These are phyloP conservation scores for Xenopus laevis DNA, from an alignment of 2,113 vertebrate genomes.

Conservation along the genomic window DNA sequence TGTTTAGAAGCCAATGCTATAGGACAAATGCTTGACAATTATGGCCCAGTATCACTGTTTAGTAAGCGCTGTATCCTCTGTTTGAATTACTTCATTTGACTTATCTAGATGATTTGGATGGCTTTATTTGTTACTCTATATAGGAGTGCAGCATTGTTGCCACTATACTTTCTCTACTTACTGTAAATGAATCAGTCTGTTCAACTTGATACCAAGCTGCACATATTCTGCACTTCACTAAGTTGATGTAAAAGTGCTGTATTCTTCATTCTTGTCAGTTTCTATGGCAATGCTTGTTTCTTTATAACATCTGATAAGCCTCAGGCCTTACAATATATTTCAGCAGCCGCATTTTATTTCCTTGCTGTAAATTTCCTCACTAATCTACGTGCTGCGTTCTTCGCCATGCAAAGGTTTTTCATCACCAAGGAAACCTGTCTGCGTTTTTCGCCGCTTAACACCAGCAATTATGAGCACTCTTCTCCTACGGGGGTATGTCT, in stretches of 20 bases:
- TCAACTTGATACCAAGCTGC: background rate
- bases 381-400: slow-evolving; percentile 47
- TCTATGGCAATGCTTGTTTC: slow-evolving; percentile 32
- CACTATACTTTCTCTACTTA: no score
- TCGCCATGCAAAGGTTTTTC: slow-evolving; percentile 43
- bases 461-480: background rate
- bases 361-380: slow-evolving; percentile 46
- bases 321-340: slow-evolving; percentile 44
- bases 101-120: no score
- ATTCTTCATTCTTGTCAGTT: slow-evolving; percentile 41
- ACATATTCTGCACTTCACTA: slow-evolving; percentile 13
- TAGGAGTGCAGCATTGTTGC: no score
- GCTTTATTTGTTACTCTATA: no score
- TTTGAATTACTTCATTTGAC: no score
- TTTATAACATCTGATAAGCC: slow-evolving; percentile 38
- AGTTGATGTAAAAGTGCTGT: slow-evolving; percentile 32
- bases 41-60: no score
- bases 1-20: no score
- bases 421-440: slow-evolving; percentile 48
- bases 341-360: slow-evolving; percentile 48
- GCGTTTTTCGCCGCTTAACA: slow-evolving; percentile 42
- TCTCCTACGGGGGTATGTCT: no score
- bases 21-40: no score
- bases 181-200: no score
- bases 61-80: no score